Percentiles rank a stretch among this genome's conserved stretches.
phyloP scores from a whole-genome alignment of 37 sponge, comb jelly and placozoan genomes.

The Spongia lamella region DNA sequence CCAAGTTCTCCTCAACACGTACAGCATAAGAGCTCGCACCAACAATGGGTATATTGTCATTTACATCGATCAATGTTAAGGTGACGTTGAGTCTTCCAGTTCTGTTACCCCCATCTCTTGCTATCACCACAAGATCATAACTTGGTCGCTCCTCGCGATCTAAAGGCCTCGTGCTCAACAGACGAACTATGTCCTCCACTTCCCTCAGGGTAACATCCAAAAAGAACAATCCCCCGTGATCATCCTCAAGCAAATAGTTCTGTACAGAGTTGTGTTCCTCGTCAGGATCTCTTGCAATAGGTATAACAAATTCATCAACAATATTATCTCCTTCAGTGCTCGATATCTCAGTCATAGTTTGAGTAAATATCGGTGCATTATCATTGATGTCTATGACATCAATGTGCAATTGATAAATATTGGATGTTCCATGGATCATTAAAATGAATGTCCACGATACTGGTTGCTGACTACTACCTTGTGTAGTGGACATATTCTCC shows the following conservation, averaged over 20 bases:
- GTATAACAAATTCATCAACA: too few species aligned
- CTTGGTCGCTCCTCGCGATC: constrained; percentile 18
- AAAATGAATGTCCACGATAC: too few species aligned
- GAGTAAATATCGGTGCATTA: neutral
- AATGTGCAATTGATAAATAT: neutral
- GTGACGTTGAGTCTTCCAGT: neutral
- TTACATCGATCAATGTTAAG: constrained; percentile 43
- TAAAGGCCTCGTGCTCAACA: too few species aligned
- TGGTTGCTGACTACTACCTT: too few species aligned
- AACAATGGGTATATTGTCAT: constrained; percentile 70
- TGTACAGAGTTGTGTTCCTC: too few species aligned
- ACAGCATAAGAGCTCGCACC: neutral
- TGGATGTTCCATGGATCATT: neutral
- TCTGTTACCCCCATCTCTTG: constrained; percentile 13
- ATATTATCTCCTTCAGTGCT: too few species aligned
- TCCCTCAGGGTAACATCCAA: too few species aligned
- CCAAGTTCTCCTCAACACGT: constrained; percentile 13
- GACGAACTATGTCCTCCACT: too few species aligned
- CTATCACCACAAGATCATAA: constrained; percentile 7
- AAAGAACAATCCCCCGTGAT: too few species aligned
- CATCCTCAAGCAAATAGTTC: too few species aligned
- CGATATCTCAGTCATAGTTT: too few species aligned
- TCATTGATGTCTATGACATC: neutral
- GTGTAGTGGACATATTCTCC: neutral
- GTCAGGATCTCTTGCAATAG: too few species aligned